Percentiles rank a stretch among this genome's conserved stretches.
Evolutionary conservation across 1,140 invertebrate genomes (phyloP).

Genomic region (Achroia grisella): DNA sequence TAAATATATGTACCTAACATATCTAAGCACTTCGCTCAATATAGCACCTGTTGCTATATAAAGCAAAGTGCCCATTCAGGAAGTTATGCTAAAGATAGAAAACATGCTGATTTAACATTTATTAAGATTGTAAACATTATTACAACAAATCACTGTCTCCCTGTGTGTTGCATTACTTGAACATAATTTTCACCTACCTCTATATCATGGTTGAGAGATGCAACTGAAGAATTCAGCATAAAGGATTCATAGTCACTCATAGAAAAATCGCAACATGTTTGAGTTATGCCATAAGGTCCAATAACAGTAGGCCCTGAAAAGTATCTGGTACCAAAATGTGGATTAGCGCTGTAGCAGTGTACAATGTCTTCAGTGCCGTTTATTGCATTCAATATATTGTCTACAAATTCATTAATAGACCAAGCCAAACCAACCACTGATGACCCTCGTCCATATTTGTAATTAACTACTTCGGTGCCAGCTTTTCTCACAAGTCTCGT

Average conservation of each 20-base stretch:
- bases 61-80: no score
- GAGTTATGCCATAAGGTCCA: slow-evolving; percentile 28
- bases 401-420: slow-evolving; percentile 37
- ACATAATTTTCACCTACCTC: slow-evolving; percentile 31
- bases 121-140: no score
- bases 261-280: slow-evolving; percentile 21
- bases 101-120: no score
- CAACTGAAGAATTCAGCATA: slow-evolving; percentile 23
- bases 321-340: slow-evolving; percentile 40
- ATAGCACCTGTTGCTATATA: no score
- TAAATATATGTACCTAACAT: no score
- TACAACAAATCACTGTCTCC: no score
- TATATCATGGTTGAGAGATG: slow-evolving; percentile 32
- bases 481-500: slow-evolving; percentile 36
- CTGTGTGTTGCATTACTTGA: slow-evolving; percentile 10
- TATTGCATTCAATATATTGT: slow-evolving; percentile 29
- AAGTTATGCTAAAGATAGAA: no score
- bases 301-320: slow-evolving; percentile 37
- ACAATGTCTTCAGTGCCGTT: slow-evolving; percentile 25
- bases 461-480: slow-evolving; percentile 33
- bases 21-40: no score
- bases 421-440: slow-evolving; percentile 31
- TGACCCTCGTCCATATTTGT: slow-evolving; percentile 30
- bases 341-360: slow-evolving; percentile 32
- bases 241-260: slow-evolving; percentile 32